Base-by-base conservation (phyloP, 1,140 invertebrate species). In the Zaprionus vittiger region DNA sequence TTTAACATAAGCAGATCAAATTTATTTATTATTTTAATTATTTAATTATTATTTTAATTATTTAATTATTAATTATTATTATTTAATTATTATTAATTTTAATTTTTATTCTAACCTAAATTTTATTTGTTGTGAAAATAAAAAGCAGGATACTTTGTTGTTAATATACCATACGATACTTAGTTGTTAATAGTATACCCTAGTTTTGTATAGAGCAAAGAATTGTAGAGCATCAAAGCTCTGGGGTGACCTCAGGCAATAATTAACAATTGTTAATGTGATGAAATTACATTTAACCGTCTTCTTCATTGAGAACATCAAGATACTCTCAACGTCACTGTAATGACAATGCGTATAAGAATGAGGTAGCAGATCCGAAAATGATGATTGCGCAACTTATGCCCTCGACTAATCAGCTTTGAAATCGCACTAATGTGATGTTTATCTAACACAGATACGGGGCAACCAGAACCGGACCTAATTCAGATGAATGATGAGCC, bases 341-440 rank as follows among this genome's bases (percentile, higher is more conserved):
- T 31, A 52, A 47, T 31, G n/a, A 41, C 22, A 56, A 66, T 55
- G 20, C 17, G 22, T 28, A 20, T 28, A 34, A 62, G 49, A 49
- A 77, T 76, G 77, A 79, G 64, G 34, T 52, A 61, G 67, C 73
- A 77, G 26, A 67, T 67, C 31, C 22, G 6, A 22, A 55, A 22
- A 55, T 64, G 69, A 83, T 83, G 78, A 84, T 24, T 63, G 56
- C 17, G 78, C 74, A 81, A 63, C 64, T 64, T 80, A 47, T 66
- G 20, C 49, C 62, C 54, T 38, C 20, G 37, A 47, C 77, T 83
- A 83, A 83, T 83, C 81, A 81, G 81, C 81, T 83, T 83, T 77
- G 68, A 67, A 81, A 84, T 84, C 81, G 74, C 66, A 61, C 78
- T 84, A 84, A 84, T 84, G 82, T 84, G 82, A 84, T 84, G 74